These are phyloP conservation scores for Cephus pygmeus DNA, from an alignment of 2,888 invertebrate species.

Conservation along the genomic window DNA sequence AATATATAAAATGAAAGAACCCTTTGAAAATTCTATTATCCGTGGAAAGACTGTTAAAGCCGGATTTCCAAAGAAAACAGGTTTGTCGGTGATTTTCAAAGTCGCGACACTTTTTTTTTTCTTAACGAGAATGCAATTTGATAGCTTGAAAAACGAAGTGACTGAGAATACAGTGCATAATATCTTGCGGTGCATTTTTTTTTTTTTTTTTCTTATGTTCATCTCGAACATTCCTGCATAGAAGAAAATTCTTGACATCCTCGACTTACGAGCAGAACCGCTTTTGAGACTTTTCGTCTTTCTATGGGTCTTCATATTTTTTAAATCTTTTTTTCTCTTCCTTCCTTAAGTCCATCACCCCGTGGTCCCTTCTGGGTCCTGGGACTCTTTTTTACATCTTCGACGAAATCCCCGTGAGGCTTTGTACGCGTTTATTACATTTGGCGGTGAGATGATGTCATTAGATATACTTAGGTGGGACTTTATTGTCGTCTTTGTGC, in stretches of 20 bases:
- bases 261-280: background rate
- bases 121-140: background rate
- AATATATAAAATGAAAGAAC: background rate
- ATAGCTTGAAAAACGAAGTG: background rate
- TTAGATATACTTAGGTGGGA: slow-evolving; percentile 59
- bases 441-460: slow-evolving; percentile 54
- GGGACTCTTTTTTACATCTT: slow-evolving; percentile 41
- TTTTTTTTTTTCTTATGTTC: background rate
- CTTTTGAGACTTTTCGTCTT: background rate
- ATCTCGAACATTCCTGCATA: background rate
- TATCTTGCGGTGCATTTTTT: background rate
- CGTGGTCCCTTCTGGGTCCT: background rate
- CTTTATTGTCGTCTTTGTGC: slow-evolving; percentile 55
- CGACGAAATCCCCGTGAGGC: slow-evolving; percentile 47
- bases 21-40: background rate
- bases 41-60: background rate
- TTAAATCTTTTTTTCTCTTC: background rate
- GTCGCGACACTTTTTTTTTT: background rate
- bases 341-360: background rate
- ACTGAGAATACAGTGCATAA: background rate
- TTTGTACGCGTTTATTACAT: slow-evolving; percentile 51
- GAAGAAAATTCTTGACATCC: background rate
- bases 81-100: background rate
- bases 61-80: background rate
- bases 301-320: background rate